Percentiles rank a stretch among this genome's conserved stretches.
phyloP scores from a whole-genome alignment of 2,888 invertebrate genomes.

The Heliconius hortense region DNA sequence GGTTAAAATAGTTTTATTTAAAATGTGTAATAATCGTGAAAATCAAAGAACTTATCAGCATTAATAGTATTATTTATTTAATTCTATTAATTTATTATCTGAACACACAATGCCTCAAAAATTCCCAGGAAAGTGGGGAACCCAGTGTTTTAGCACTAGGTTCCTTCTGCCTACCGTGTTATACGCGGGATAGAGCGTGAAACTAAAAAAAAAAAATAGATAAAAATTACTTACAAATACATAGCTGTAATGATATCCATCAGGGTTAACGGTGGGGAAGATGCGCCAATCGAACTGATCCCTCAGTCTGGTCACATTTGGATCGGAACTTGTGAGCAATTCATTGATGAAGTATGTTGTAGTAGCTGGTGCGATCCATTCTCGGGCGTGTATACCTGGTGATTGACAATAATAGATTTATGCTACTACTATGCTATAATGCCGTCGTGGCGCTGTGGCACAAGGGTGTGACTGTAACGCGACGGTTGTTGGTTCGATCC shows the following conservation, averaged over 20 bases:
- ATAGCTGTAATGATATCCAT: constrained; percentile 88
- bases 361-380: constrained; percentile 88
- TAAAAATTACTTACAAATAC: constrained; percentile 60
- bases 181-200: too few relatives aligned
- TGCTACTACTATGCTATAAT: background rate
- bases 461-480: too few relatives aligned
- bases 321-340: constrained; percentile 80
- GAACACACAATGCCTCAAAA: too few relatives aligned
- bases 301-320: constrained; percentile 70
- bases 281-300: constrained; percentile 87
- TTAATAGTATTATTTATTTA: too few relatives aligned
- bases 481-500: too few relatives aligned
- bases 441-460: too few relatives aligned
- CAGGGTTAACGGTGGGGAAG: constrained; percentile 89
- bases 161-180: too few relatives aligned
- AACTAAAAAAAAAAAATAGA: background rate
- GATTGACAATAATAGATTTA: constrained; percentile 24
- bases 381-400: constrained; percentile 87
- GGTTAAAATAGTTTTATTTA: too few relatives aligned
- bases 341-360: constrained; percentile 84
- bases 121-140: too few relatives aligned
- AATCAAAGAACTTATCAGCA: rapidly evolving
- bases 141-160: too few relatives aligned
- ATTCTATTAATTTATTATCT: too few relatives aligned
- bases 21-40: too few relatives aligned